Base-by-base conservation (phyloP, 23 tunicate genomes). In the Trididemnum clinides region DNA sequence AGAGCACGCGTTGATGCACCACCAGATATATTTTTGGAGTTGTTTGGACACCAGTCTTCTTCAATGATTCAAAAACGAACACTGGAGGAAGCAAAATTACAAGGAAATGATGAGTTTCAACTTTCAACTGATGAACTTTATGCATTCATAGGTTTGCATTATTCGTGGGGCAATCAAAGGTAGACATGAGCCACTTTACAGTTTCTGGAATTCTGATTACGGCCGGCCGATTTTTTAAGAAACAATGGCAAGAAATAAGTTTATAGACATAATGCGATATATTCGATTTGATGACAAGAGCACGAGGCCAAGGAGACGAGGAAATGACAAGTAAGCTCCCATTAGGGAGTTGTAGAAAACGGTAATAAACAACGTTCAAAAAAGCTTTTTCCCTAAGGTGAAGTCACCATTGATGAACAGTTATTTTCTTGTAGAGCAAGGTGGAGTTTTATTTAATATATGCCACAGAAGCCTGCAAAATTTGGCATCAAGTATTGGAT, bases 401-500 rank as follows among this genome's bases (percentile, higher is more conserved):
- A 74, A 38, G 59, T 74, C 80, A 74, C 80, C 4, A 74, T 74
- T 36, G 57, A 74, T 74, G 57, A 74, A 25, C 57, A 38, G 25
- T 25, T 74, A 39, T 74, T 74, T 44, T 57, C 80, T 44, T 35
- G 80, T 74, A 39, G 57, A 37, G 21, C 57, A 74, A 37, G 80
- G 80, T 37, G 25, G 29, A 23, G 75, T 38, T 74, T 74, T 44
- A 74, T 74, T 44, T 57, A 74, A 74, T 74, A 74, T 37, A 35
- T 74, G 80, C 57, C 80, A 35, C 57, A 37, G 29, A 74, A 74
- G 12, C 80, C 57, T 74, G 57, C 80, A 19, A 74, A 74, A 74
- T 74, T 74, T 74, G 80, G 80, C 57, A 74, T 74, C 57, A 74
- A 74, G 32, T 74, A 18, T 74, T 74, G 59, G 80, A 35, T 74